A percentile compares a stretch with the other conserved stretches of the same genome.
These are phyloP conservation scores for Lordiphosa fenestrarum DNA, from an alignment of 2,888 invertebrate species.

Conservation along the genomic window DNA sequence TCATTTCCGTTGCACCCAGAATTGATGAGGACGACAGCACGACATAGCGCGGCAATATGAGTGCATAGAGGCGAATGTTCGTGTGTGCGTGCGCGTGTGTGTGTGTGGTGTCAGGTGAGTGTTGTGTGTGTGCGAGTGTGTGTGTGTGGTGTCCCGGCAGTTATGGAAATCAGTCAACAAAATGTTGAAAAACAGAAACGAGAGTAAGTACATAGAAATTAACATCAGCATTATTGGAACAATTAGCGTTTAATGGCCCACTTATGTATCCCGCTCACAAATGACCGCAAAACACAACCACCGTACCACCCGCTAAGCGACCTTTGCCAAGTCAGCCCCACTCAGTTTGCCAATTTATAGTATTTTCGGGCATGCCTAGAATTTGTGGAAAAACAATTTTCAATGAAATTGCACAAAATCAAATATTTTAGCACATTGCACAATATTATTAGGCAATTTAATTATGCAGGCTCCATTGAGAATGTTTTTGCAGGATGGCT, in stretches of 20 bases:
- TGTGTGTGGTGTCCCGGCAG: background rate
- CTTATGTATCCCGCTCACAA: too few species aligned
- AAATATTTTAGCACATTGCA: background rate
- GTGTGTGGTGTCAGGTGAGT: background rate
- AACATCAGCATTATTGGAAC: slow-evolving; percentile 23
- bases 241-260: slow-evolving; percentile 13
- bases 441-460: slow-evolving; percentile 1
- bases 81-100: slow-evolving; percentile 2
- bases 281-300: slow-evolving; percentile 11
- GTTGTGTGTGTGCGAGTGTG: background rate
- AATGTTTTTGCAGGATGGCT: background rate
- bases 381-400: background rate
- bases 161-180: slow-evolving; percentile 4
- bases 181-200: slow-evolving; percentile 37
- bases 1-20: slow-evolving; percentile 9
- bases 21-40: background rate
- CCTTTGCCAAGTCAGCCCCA: background rate
- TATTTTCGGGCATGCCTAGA: too few species aligned
- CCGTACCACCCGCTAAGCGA: slow-evolving; percentile 13
- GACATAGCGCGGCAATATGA: slow-evolving; percentile 21
- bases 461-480: slow-evolving; percentile 2
- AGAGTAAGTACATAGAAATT: slow-evolving; percentile 39
- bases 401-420: background rate
- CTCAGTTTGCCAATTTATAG: too few species aligned
- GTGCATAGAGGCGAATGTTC: slow-evolving; percentile 16